Evolutionary conservation across 1,140 invertebrate genomes (phyloP).

Genomic region (Aethina tumida): DNA sequence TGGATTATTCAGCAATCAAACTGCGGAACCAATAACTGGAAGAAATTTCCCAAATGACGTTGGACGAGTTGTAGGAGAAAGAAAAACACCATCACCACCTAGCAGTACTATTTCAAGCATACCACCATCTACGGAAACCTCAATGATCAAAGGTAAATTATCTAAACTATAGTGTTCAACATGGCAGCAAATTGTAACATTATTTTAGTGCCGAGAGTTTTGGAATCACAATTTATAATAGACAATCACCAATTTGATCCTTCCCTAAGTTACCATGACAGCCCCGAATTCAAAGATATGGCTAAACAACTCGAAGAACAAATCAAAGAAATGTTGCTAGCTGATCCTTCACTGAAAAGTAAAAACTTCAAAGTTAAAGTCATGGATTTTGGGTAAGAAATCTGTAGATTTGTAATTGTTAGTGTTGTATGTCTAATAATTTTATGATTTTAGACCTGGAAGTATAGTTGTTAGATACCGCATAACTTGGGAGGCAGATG

Average conservation of each 20-base stretch:
- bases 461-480: constrained; percentile 53
- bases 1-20: constrained; percentile 45
- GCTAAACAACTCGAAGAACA: constrained; percentile 45
- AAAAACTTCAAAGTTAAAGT: constrained; percentile 50
- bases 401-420: not conserved
- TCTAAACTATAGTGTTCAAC: constrained; percentile 2
- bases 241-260: constrained; percentile 52
- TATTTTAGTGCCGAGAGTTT: constrained; percentile 50
- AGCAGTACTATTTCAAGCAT: constrained; percentile 37
- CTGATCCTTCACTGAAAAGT: constrained; percentile 39
- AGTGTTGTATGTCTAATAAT: constrained; percentile 13
- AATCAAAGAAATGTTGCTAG: constrained; percentile 45
- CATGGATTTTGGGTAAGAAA: constrained; percentile 48
- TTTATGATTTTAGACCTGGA: constrained; percentile 43
- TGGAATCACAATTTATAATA: constrained; percentile 56
- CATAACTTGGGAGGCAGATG: constrained; percentile 43
- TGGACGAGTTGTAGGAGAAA: constrained; percentile 22
- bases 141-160: constrained; percentile 27
- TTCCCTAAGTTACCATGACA: constrained; percentile 47
- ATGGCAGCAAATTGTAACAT: constrained; percentile 20
- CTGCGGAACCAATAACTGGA: constrained; percentile 30
- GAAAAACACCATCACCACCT: constrained; percentile 37
- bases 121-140: constrained; percentile 41
- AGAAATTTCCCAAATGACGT: constrained; percentile 26
- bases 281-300: constrained; percentile 50